Evolutionary conservation across 2,888 invertebrate species (phyloP).

Genomic region (Xylota sylvarum): DNA sequence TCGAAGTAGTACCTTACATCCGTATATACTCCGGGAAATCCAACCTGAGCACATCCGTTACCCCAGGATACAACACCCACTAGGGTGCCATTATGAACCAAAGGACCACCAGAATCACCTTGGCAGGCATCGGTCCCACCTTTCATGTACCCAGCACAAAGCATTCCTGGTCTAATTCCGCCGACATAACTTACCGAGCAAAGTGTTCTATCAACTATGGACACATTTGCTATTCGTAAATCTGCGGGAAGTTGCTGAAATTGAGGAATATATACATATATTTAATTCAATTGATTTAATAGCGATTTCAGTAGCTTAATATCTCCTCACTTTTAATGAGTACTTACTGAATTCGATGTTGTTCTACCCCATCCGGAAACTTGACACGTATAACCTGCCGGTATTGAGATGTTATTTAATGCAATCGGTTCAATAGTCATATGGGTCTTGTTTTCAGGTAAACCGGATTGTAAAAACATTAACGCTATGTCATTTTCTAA

Average conservation of each 20-base stretch:
- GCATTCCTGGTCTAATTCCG: constrained; percentile 80
- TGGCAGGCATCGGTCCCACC: constrained; percentile 83
- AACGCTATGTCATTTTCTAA: constrained; percentile 83
- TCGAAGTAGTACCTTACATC: constrained; percentile 81
- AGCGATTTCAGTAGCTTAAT: too few relatives aligned
- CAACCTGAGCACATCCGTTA: constrained; percentile 80
- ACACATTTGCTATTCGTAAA: constrained; percentile 81
- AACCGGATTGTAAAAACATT: constrained; percentile 80
- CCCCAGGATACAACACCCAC: constrained; percentile 83
- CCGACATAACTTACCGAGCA: constrained; percentile 79
- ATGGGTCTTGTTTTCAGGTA: constrained; percentile 79
- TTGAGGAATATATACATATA: background rate
- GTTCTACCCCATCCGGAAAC: constrained; percentile 84
- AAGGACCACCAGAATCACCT: constrained; percentile 83
- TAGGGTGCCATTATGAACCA: constrained; percentile 80
- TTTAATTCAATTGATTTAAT: background rate
- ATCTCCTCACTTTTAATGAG: constrained; percentile 14
- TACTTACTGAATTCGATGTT: background rate
- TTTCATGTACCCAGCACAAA: constrained; percentile 81
- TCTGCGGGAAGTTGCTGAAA: constrained; percentile 79
- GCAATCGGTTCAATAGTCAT: constrained; percentile 80
- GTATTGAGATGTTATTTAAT: constrained; percentile 76
- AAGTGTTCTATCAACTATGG: constrained; percentile 78
- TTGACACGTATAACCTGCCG: constrained; percentile 80
- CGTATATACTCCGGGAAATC: constrained; percentile 81